Conservation (phyloP, 2,797 vertebrate genomes). For the Xiphorhynchus erythropygius region DNA sequence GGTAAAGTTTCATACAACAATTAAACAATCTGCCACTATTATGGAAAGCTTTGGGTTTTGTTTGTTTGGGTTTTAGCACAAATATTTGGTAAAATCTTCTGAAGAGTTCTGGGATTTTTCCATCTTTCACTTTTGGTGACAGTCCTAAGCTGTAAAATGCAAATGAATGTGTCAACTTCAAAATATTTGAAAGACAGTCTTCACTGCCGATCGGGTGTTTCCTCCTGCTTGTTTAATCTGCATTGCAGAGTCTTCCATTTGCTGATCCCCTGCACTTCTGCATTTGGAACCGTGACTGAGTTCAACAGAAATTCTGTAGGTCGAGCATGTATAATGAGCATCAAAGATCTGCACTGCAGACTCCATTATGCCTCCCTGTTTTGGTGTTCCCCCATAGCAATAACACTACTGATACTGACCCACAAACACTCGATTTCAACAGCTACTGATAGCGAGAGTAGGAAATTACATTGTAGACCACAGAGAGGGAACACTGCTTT, state of each 20-base stretch:
- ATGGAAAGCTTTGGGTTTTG: background rate
- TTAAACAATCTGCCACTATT: background rate
- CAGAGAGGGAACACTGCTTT: background rate
- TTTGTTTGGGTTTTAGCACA: background rate
- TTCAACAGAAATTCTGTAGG: background rate
- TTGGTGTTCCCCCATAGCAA: background rate
- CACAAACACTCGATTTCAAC: background rate
- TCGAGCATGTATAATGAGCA: background rate
- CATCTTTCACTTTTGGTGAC: background rate
- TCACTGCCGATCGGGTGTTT: background rate
- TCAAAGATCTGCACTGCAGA: background rate
- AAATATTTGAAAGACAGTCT: background rate
- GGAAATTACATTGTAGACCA: background rate
- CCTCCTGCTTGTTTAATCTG: slow-evolving; percentile 9
- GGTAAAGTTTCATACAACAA: slow-evolving; percentile 75
- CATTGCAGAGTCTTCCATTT: slow-evolving; percentile 11
- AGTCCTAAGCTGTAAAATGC: background rate
- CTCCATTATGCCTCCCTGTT: background rate
- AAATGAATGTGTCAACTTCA: background rate
- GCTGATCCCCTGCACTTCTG: background rate
- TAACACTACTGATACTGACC: background rate
- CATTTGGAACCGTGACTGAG: background rate
- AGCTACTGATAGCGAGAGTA: background rate
- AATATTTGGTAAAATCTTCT: background rate
- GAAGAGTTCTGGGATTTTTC: background rate